These are phyloP conservation scores for Hirtodrosophila alboralis DNA, from an alignment of 2,888 invertebrate genomes.

Conservation along the genomic window DNA sequence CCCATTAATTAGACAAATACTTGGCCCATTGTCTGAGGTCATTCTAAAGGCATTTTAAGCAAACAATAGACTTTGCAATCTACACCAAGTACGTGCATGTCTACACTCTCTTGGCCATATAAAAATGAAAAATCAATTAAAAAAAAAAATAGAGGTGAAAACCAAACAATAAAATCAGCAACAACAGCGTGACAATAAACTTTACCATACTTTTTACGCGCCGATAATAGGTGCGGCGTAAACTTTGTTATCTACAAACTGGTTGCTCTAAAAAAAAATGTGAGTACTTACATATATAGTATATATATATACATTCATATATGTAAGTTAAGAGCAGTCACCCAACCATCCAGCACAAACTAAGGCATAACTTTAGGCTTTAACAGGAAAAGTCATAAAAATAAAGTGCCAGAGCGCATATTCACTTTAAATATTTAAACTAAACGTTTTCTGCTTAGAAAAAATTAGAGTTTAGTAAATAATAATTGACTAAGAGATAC, in stretches of 20 bases:
- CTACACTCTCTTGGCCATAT: slow-evolving; percentile 8
- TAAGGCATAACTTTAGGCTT: slow-evolving; percentile 74
- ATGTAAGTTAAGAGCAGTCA: slow-evolving; percentile 12
- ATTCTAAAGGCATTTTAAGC: slow-evolving; percentile 52
- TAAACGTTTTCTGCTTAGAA: slow-evolving; percentile 11
- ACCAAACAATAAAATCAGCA: slow-evolving; percentile 65
- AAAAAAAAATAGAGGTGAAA: slow-evolving; percentile 66
- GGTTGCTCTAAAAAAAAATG: slow-evolving; percentile 17
- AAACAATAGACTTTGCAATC: slow-evolving; percentile 57
- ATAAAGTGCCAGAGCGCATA: slow-evolving; percentile 22
- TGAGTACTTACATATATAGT: slow-evolving; percentile 8
- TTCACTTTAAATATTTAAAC: slow-evolving; percentile 20
- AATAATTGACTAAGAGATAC: neutral
- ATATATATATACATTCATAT: neutral
- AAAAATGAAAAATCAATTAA: slow-evolving; percentile 74
- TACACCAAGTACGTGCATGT: slow-evolving; percentile 1
- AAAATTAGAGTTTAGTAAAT: neutral
- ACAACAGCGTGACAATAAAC: slow-evolving; percentile 61
- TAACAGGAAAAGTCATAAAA: slow-evolving; percentile 46
- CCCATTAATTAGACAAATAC: slow-evolving; percentile 21
- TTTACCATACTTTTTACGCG: slow-evolving; percentile 61
- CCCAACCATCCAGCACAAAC: slow-evolving; percentile 25
- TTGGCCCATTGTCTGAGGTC: slow-evolving; percentile 52
- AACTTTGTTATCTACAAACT: slow-evolving; percentile 51
- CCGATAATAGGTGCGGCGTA: slow-evolving; percentile 61